Evolutionary conservation across 2,113 vertebrate species (phyloP), one percentile per base, ranked within the genome.

Genomic region (Vireo altiloquus): DNA sequence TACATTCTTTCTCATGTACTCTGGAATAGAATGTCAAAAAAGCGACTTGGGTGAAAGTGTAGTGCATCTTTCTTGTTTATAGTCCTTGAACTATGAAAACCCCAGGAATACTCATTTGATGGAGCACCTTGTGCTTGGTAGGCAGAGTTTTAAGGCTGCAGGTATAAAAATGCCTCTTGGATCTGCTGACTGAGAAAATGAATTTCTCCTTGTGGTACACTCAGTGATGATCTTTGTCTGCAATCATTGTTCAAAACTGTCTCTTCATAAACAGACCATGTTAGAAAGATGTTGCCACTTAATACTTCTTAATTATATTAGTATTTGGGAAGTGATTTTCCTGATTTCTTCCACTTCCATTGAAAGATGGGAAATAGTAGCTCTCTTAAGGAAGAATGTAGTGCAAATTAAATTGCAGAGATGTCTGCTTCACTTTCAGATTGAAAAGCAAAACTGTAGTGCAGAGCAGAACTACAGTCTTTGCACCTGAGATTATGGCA

Each of bases 11-110:
- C 68, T 94, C 61, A 33, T 64, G 49, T 75, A 30, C 69, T 81
- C 31, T 9, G 2, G 80, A 95, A 59, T 13, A 88, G 59, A 85
- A 87, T 77, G 87, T 90, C 94, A 88, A 56, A 96, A 82, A 91
- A 65, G 7, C 1, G 2, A 68, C 72, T 78, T 82, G 70, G 56
- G 39, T 85, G 84, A 68, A 72, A 87, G 65, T 53, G 23, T n/a
- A 74, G 56, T 39, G 35, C 89, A 93, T 93, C 86, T 70, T 59
- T 94, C 91, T 94, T 90, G 59, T 92, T 96, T 93, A 80, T 90
- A 61, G 63, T 27, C 75, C 64, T 94, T 91, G 75, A 91, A 78
- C 85, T 90, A 11, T 83, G 91, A 93, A 94, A 90, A 82, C 13
- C 40, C 35, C 42, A 70, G 71, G 47, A 93, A 49, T 47, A 28